Conservation (phyloP, 2,888 invertebrate genomes). For the Pandemis cinnamomeana region DNA sequence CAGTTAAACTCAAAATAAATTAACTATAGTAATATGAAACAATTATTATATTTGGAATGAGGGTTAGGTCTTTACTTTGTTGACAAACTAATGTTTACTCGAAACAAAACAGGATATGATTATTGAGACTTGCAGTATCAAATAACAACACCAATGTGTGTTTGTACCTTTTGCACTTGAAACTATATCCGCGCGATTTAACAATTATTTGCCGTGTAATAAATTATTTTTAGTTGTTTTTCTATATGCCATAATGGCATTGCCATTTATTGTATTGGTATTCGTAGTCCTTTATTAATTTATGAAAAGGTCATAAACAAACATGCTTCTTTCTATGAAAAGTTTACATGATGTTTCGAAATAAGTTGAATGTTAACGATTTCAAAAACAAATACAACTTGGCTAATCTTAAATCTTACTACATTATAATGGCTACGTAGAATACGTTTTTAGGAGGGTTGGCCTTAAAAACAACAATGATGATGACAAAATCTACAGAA, state of each 20-base stretch:
- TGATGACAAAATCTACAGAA: not conserved
- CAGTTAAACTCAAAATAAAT: not conserved
- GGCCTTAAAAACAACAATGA: too few species aligned
- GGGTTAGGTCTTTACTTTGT: not conserved
- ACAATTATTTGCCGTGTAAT: not conserved
- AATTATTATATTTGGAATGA: not conserved
- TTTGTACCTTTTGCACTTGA: not conserved
- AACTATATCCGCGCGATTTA: not conserved
- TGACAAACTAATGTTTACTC: not conserved
- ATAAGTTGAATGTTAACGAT: not conserved
- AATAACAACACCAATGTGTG: not conserved
- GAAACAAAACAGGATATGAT: constrained; percentile 1
- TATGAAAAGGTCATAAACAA: not conserved
- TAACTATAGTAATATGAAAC: not conserved
- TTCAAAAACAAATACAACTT: too few species aligned
- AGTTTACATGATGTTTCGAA: constrained; percentile 5
- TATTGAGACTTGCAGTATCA: not conserved
- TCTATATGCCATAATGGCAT: too few species aligned
- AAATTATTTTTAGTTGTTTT: not conserved
- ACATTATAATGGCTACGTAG: not conserved
- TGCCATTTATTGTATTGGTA: not conserved
- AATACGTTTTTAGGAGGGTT: not conserved
- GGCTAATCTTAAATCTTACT: not conserved
- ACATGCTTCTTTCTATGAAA: constrained; percentile 12
- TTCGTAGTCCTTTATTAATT: not conserved